phyloP scores from a whole-genome alignment of 2,888 invertebrate genomes.

The Gisinianus flammeolus region DNA sequence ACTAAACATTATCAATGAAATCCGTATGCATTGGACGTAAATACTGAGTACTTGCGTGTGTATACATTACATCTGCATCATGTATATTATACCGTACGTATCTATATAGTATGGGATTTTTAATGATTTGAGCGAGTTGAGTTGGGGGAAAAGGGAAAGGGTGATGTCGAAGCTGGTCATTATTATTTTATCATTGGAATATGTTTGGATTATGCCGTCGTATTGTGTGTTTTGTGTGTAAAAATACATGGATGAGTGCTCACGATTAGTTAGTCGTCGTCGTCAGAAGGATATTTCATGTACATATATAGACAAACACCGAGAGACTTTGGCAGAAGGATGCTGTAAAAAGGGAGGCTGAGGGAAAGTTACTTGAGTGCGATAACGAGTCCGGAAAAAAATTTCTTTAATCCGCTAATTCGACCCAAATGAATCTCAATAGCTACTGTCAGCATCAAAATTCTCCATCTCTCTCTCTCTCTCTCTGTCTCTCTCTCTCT shows the following conservation, averaged over 20 bases:
- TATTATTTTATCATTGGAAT: not conserved
- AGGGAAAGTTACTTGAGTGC: conserved; percentile 37
- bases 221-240: conserved; percentile 7
- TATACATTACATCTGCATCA: no score
- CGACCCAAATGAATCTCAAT: conserved; percentile 27
- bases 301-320: not conserved
- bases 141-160: not conserved
- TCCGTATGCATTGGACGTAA: no score
- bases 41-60: no score
- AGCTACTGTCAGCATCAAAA: not conserved
- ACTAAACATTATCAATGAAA: no score
- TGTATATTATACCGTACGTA: no score
- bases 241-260: conserved; percentile 9
- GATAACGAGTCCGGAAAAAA: conserved; percentile 41
- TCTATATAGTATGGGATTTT: no score
- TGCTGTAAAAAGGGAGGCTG: conserved; percentile 5
- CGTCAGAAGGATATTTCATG: not conserved
- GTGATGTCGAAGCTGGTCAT: not conserved
- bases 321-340: not conserved
- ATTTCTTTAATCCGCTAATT: conserved; percentile 43
- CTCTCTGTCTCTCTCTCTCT: no score
- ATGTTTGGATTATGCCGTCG: conserved; percentile 5
- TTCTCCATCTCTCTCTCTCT: not conserved
- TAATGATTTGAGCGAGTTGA: not conserved
- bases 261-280: not conserved